These are phyloP conservation scores for Eolophus roseicapilla DNA, from an alignment of 2,113 vertebrate species.

Conservation along the genomic window DNA sequence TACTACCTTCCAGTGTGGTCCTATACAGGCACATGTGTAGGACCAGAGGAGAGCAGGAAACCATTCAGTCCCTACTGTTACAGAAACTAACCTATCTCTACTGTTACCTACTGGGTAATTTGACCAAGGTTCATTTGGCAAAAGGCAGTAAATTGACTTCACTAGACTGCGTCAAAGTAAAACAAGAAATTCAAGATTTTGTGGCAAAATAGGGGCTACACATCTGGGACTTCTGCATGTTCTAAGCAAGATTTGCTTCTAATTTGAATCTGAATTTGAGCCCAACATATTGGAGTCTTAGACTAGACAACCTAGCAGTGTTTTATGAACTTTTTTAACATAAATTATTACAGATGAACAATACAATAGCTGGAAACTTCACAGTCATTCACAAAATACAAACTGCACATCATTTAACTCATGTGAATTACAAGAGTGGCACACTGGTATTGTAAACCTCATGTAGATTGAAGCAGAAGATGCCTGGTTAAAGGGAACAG, in stretches of 20 bases:
- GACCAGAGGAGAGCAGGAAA: neutral
- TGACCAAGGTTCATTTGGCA: neutral
- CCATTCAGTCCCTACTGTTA: neutral
- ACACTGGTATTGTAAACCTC: neutral
- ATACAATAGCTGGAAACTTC: neutral
- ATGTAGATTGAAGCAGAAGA: rapidly evolving
- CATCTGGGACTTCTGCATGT: neutral
- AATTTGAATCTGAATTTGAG: neutral
- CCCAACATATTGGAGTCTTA: rapidly evolving
- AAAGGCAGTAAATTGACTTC: neutral
- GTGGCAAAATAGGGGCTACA: neutral
- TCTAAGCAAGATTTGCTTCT: neutral
- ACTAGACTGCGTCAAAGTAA: neutral
- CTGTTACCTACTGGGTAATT: neutral
- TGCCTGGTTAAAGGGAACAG: neutral
- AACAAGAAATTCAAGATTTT: neutral
- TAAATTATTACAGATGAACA: neutral
- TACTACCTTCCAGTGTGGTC: neutral
- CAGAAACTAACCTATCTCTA: neutral
- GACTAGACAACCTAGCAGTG: neutral
- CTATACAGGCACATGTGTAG: neutral
- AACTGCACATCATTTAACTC: neutral
- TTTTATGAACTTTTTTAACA: neutral
- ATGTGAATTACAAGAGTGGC: neutral
- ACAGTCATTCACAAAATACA: neutral